Conservation (phyloP, 2,797 vertebrate species). For the Salarias fasciatus region DNA sequence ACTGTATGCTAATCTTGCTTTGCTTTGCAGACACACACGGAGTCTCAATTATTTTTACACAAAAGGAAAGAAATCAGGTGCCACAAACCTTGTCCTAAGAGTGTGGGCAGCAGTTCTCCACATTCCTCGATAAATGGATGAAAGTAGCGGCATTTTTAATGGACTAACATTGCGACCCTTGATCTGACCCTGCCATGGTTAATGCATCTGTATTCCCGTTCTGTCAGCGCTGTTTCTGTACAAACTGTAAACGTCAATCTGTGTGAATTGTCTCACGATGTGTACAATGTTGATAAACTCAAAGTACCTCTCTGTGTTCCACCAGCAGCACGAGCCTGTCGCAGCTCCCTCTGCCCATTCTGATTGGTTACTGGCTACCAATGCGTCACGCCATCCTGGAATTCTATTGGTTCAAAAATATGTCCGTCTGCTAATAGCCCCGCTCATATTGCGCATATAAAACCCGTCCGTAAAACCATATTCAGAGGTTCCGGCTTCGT, state of each 20-base stretch:
- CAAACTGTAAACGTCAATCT: too few relatives aligned
- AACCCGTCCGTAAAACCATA: slow-evolving; percentile 52
- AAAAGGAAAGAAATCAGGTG: too few relatives aligned
- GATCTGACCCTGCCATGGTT: neutral
- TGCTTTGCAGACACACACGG: too few relatives aligned
- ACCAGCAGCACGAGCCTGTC: slow-evolving; percentile 1
- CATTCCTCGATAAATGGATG: slow-evolving; percentile 28
- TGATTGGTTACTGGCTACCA: slow-evolving; percentile 61
- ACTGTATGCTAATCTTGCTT: too few relatives aligned
- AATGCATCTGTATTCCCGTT: too few relatives aligned
- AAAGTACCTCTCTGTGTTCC: neutral
- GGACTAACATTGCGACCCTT: neutral
- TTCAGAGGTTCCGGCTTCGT: neutral
- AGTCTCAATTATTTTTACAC: too few relatives aligned
- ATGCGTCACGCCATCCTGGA: neutral
- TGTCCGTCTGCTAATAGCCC: slow-evolving; percentile 40
- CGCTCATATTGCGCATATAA: slow-evolving; percentile 52
- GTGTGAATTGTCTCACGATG: too few relatives aligned
- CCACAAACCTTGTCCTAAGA: slow-evolving; percentile 57
- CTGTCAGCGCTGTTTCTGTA: too few relatives aligned
- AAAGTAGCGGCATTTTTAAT: slow-evolving; percentile 13
- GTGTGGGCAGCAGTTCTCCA: slow-evolving; percentile 50
- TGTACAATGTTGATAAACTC: too few relatives aligned
- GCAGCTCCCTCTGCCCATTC: neutral
- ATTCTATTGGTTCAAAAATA: slow-evolving; percentile 37